Base-by-base conservation (phyloP, 2,888 invertebrate genomes). In the Teinopalpus imperialis region DNA sequence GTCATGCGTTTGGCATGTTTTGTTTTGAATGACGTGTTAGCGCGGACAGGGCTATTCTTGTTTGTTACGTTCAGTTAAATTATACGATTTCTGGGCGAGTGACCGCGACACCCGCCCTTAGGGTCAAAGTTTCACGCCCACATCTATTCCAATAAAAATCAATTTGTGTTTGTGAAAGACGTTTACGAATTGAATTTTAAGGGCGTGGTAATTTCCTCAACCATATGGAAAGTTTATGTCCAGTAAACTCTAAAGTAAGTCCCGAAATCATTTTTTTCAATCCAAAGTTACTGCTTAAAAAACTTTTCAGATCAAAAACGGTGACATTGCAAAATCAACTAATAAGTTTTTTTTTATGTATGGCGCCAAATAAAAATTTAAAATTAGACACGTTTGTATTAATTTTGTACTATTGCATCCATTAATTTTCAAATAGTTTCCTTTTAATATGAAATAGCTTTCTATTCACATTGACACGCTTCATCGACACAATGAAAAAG, bases 1-100 rank as follows among this genome's bases (percentile, higher is more conserved):
- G 63, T 66, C 59, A 69, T 86, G 87, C 63, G 74, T 79, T 82
- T 87, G 88, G 78, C 88, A 82, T 54, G 81, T 77, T 81, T 85
- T 87, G 82, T 87, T 81, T 67, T 52, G 61, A 73, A 66, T 75
- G 76, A 77, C 64, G 77, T 65, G 69, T 68, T 77, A 81, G 65
- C 63, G 66, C 56, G 74, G 81, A 78, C 81, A 63, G 64, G 68
- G 65, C 74, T 60, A 80, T 81, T 85, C 76, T 79, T 61, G 66
- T 74, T 76, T 78, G 81, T 83, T 80, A 77, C 73, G 71, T 56
- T 57, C 53, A 69, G 68, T 70, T 66, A 80, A 85, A 86, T 85
- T 82, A 74, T 81, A 82, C 79, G 80, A 80, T 79, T 75, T 78
- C 69, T 71, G 69, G 67, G 61, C 72, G 71, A 73, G 62, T 78